Base-by-base conservation (phyloP, 2,888 invertebrate species). In the Amblyjoppa fuscipennis region DNA sequence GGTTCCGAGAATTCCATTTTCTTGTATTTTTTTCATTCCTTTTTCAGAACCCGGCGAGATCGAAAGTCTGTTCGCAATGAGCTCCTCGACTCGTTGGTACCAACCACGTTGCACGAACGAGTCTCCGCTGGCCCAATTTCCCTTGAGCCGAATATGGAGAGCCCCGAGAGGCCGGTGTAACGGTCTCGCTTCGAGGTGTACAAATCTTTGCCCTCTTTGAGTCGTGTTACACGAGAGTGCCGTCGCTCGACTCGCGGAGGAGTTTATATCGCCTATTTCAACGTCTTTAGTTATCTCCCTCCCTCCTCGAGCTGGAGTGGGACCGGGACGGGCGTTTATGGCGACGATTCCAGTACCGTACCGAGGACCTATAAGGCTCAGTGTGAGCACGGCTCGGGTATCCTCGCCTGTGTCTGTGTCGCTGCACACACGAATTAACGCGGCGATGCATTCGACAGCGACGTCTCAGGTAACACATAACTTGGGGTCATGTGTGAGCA, bases 111-210 rank as follows among this genome's bases (percentile, higher is more conserved):
- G 59, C 13, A 66, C 49, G 51, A 66, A 64, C 79, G 83, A 28
- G 51, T 83, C 51, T 76, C 31, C 53, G 41, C 49, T 86, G 86
- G 74, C 83, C 86, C 83, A 83, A 83, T 86, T 86, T 86, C 79
- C 69, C 64, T 77, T 81, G 51, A 66, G 69, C 86, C 86, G 77
- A 86, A 86, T 86, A 86, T 81, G 86, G 86, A 77, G 76, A 86
- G 64, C 69, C 45, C 64, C 77, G 77, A 61, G 81, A 73, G 59
- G 74, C 83, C 70, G 76, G 79, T 85, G 31, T 34, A 64, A 28
- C 61, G 61, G 61, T 64, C 34, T 53, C 53, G 53, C 81, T 70
- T 25, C 28, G 76, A 73, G 68, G 80, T 79, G 73, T 70, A 70
- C 64, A 51, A 49, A 85, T 38, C 56, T 85, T 68, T 73, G 79